Evolutionary conservation across 2,888 invertebrate species (phyloP), one percentile per base, ranked within the genome.

Genomic region (Poecilus cupreus): DNA sequence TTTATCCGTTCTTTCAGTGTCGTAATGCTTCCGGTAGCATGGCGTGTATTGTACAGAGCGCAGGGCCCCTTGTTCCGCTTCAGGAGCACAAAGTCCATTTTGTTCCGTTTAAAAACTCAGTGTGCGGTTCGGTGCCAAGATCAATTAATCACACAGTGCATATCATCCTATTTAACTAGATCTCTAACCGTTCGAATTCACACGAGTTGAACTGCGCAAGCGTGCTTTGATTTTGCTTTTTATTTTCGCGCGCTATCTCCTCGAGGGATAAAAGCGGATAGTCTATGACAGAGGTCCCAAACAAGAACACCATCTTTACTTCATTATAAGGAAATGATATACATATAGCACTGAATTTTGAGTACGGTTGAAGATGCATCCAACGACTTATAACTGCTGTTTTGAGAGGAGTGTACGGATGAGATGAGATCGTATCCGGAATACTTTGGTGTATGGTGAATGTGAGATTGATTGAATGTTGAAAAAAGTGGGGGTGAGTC

Each of bases 111-210:
- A 49, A 72, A n/a, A 46, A 46, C 43, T 16, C 64, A n/a, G 32
- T 68, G 32, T 37, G 32, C 16, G 32, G 18, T 13, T 51, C 43
- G 1, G 13, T 2, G 43, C 43, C 60, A 13, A 60, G 3, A 60
- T 60, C 49, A 86, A 89, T 89, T 89, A 88, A 89, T 89, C 89
- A 89, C 87, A 84, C 85, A 84, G 83, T 89, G 89, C 88, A 89
- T 89, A 88, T 89, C 89, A 89, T 89, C 88, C 89, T 88, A 87
- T 88, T 87, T 89, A 89, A 89, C 89, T 87, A 88, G 88, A 86
- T 84, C 49, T 76, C 49, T 43, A 49, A 72, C 72, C 72, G 72
- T 72, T 72, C 32, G 64, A 51, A 51, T 43, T 43, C 43, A 51
- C 51, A 51, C 51, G 16, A 18, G n/a, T 10, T 4, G n/a, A 46